Conservation (phyloP, 1,140 invertebrate genomes). For the Cecropterus lyciades region DNA sequence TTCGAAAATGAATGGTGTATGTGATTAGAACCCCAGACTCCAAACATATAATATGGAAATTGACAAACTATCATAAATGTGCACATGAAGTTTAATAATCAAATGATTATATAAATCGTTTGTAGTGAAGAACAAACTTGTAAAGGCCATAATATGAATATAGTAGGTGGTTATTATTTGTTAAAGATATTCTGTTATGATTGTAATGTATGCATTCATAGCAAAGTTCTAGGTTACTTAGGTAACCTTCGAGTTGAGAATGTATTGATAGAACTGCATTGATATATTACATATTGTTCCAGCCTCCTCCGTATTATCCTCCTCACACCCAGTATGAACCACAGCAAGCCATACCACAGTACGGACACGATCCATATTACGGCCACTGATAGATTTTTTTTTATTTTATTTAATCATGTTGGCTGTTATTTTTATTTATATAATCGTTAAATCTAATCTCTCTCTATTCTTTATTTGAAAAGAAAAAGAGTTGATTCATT, state of each 20-base stretch:
- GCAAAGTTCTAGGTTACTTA: slow-evolving; percentile 34
- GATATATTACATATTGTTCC: slow-evolving; percentile 40
- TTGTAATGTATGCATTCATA: slow-evolving; percentile 16
- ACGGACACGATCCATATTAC: slow-evolving; percentile 65
- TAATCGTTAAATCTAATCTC: slow-evolving; percentile 17
- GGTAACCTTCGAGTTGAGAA: slow-evolving; percentile 41
- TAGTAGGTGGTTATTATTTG: neutral
- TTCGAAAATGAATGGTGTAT: no score
- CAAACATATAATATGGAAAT: no score
- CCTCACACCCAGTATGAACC: slow-evolving; percentile 44
- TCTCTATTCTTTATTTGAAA: slow-evolving; percentile 43
- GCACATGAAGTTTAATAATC: no score
- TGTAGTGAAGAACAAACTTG: neutral
- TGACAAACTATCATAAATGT: no score
- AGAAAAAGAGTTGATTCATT: slow-evolving; percentile 42
- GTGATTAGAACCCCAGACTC: no score
- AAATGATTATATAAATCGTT: neutral
- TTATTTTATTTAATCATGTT: no score
- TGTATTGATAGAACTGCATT: slow-evolving; percentile 36
- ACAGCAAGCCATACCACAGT: slow-evolving; percentile 49
- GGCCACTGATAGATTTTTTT: slow-evolving; percentile 53
- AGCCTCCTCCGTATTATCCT: slow-evolving; percentile 40
- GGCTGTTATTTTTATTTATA: slow-evolving; percentile 19
- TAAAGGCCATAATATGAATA: neutral
- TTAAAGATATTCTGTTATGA: slow-evolving; percentile 8